phyloP scores from a whole-genome alignment of 2,797 vertebrate genomes.

The Threskiornis aethiopicus region DNA sequence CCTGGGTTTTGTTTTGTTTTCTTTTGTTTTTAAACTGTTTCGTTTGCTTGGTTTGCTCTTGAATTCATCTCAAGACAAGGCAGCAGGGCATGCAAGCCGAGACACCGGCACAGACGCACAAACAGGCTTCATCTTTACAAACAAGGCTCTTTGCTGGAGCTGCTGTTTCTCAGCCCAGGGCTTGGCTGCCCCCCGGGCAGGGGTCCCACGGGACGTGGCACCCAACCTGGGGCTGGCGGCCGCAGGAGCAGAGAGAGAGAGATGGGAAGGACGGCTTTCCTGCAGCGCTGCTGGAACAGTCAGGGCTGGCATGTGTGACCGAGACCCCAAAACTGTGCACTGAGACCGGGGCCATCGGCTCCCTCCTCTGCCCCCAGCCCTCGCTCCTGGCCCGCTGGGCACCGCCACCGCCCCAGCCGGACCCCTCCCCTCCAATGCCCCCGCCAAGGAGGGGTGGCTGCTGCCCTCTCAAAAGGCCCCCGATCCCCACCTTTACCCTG shows the following conservation, averaged over 20 bases:
- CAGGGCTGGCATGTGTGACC: background rate
- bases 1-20: constrained; percentile 21
- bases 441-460: accelerated
- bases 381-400: accelerated
- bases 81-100: constrained; percentile 60
- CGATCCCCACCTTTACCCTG: background rate
- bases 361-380: background rate
- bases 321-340: background rate
- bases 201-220: background rate
- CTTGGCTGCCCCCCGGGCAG: background rate
- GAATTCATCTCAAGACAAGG: constrained; percentile 64
- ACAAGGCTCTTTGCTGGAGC: constrained; percentile 35
- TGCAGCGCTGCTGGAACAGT: background rate
- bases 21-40: background rate
- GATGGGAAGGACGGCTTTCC: background rate
- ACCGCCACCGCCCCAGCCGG: background rate
- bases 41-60: constrained; percentile 52
- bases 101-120: constrained; percentile 28
- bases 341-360: background rate
- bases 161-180: background rate
- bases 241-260: background rate
- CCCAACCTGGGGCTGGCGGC: background rate
- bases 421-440: background rate
- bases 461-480: background rate
- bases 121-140: constrained; percentile 35